Percentiles rank a stretch among this genome's conserved stretches.
These are phyloP conservation scores for Mustela nigripes DNA, from an alignment of 2,113 vertebrate genomes.

Conservation along the genomic window DNA sequence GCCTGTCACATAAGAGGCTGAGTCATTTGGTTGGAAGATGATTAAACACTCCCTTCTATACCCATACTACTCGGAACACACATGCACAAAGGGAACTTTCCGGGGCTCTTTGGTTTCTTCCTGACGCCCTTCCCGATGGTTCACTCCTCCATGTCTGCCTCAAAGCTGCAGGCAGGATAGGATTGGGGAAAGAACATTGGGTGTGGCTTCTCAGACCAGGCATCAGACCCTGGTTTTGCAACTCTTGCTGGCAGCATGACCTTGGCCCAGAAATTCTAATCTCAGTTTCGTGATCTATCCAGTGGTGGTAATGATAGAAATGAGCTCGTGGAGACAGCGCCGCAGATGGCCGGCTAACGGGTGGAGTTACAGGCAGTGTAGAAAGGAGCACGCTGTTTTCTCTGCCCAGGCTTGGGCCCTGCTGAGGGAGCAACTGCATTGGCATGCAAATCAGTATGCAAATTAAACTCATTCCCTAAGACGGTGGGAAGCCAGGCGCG, in stretches of 20 bases:
- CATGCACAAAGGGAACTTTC: neutral
- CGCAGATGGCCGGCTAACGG: neutral
- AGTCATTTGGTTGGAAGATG: neutral
- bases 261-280: too few species aligned
- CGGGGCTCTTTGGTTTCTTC: neutral
- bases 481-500: neutral
- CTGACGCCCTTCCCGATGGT: neutral
- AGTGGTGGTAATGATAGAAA: neutral
- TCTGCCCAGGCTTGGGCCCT: neutral
- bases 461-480: constrained; percentile 20
- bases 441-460: constrained; percentile 58
- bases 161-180: neutral
- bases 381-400: accelerated
- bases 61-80: neutral
- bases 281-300: neutral
- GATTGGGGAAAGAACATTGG: neutral
- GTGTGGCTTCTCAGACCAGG: neutral
- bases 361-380: too few species aligned
- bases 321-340: neutral
- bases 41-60: neutral
- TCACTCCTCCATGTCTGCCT: neutral
- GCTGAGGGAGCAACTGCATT: neutral
- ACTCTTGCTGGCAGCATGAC: neutral
- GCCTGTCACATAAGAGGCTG: neutral
- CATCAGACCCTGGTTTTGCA: neutral